Percentiles rank a stretch among this genome's conserved stretches.
Evolutionary conservation across 2,888 invertebrate genomes (phyloP).

Genomic region (Mechanitis mazaeus): DNA sequence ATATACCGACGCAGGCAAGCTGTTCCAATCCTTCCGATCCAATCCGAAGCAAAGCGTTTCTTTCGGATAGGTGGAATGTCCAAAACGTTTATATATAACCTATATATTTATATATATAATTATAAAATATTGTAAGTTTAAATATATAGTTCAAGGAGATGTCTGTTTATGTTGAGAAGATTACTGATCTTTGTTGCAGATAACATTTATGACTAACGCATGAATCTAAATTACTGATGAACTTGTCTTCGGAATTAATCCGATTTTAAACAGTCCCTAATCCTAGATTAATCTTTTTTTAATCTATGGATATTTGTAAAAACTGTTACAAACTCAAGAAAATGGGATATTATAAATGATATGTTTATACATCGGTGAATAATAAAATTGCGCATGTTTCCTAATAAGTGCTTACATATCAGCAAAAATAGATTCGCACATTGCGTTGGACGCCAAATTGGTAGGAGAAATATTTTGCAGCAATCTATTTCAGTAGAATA

Average conservation of each 20-base stretch:
- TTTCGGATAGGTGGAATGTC: too few species aligned
- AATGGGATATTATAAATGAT: not conserved
- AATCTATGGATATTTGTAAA: not conserved
- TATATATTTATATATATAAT: too few species aligned
- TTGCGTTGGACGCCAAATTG: conserved; percentile 17
- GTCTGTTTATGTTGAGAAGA: conserved; percentile 1
- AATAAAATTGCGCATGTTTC: conserved; percentile 3
- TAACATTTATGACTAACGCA: not conserved
- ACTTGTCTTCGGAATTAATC: too few species aligned
- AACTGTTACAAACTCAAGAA: too few species aligned
- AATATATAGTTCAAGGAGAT: conserved; percentile 3
- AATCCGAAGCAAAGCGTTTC: too few species aligned
- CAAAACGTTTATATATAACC: too few species aligned
- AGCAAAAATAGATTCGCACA: conserved; percentile 22
- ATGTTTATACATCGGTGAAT: not conserved
- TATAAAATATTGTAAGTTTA: not conserved
- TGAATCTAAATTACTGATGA: too few species aligned
- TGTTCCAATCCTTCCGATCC: too few species aligned
- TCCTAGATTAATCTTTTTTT: not conserved
- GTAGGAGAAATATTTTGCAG: conserved; percentile 20
- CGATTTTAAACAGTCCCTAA: too few species aligned
- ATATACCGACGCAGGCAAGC: too few species aligned
- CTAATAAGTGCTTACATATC: not conserved
- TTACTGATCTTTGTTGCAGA: not conserved
- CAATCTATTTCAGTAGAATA: conserved; percentile 48